Percentiles rank a stretch among this genome's conserved stretches.
Evolutionary conservation across 2,113 vertebrate genomes (phyloP).

Genomic region (Heptranchias perlo): DNA sequence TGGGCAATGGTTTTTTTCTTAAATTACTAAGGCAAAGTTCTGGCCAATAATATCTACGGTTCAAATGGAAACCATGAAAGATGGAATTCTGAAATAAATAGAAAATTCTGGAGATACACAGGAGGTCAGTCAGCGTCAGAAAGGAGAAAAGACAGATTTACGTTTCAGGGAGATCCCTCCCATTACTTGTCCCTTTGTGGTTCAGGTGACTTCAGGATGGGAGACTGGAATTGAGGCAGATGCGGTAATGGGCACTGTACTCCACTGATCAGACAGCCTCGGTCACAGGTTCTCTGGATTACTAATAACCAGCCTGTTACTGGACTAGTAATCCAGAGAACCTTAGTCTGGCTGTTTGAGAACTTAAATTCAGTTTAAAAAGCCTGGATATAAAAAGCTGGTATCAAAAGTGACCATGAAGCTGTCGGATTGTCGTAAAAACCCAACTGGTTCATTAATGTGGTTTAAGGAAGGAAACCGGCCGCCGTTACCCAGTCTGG

Average conservation of each 20-base stretch:
- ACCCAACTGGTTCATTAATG: too few relatives aligned
- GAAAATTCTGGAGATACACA: neutral
- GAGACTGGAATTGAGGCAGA: neutral
- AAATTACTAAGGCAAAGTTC: neutral
- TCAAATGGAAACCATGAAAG: neutral
- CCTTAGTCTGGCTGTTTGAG: neutral
- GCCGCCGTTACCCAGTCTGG: too few relatives aligned
- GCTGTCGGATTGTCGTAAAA: too few relatives aligned
- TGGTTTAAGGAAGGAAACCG: too few relatives aligned
- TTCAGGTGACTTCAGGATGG: neutral
- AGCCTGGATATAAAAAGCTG: too few relatives aligned
- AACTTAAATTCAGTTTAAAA: too few relatives aligned
- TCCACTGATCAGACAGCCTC: neutral
- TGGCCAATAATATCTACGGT: neutral
- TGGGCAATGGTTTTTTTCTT: neutral
- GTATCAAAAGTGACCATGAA: too few relatives aligned
- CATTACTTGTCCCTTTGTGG: neutral
- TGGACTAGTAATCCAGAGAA: neutral
- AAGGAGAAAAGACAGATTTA: neutral
- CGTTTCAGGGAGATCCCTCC: neutral
- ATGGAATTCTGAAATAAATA: neutral
- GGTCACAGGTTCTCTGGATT: neutral
- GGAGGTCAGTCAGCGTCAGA: neutral
- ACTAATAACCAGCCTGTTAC: neutral
- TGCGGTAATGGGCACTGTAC: neutral